These are phyloP conservation scores for Fundulus diaphanus DNA, from an alignment of 2,797 vertebrate species.

Conservation along the genomic window DNA sequence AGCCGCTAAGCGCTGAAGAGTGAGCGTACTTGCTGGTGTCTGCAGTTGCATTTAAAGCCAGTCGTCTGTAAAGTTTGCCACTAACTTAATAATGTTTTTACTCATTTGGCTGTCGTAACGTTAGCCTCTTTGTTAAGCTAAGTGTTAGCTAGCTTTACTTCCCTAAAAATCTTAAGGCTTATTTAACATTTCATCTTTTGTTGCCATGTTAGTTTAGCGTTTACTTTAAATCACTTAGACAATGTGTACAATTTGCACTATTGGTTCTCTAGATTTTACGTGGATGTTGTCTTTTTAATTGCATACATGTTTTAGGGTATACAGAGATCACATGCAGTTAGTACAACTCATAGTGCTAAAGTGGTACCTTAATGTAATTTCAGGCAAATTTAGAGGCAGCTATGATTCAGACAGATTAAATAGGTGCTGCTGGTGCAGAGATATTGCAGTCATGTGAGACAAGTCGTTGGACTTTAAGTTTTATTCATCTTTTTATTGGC, in stretches of 20 bases:
- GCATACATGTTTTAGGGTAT: background rate
- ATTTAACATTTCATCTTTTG: background rate
- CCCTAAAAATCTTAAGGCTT: background rate
- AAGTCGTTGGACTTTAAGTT: constrained; percentile 10
- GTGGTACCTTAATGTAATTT: background rate
- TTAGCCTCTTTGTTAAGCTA: constrained; percentile 48
- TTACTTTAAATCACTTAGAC: background rate
- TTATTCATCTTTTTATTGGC: constrained; percentile 14
- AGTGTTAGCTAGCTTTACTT: constrained; percentile 53
- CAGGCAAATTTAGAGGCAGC: background rate
- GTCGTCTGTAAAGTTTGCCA: fast-evolving
- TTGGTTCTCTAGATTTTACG: background rate
- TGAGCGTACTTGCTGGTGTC: background rate
- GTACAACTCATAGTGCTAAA: background rate
- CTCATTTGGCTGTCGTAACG: background rate
- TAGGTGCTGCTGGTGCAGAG: background rate
- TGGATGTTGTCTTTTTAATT: background rate
- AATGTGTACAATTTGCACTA: background rate
- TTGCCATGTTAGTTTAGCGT: fast-evolving
- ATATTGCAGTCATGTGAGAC: constrained; percentile 53
- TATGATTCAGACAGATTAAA: background rate
- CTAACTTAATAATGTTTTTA: background rate
- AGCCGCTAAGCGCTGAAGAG: constrained; percentile 20
- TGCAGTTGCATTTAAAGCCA: background rate
- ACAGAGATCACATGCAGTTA: background rate